Evolutionary conservation across 2,888 invertebrate genomes (phyloP), one percentile per base, ranked within the genome.

Genomic region (Bibio marci): DNA sequence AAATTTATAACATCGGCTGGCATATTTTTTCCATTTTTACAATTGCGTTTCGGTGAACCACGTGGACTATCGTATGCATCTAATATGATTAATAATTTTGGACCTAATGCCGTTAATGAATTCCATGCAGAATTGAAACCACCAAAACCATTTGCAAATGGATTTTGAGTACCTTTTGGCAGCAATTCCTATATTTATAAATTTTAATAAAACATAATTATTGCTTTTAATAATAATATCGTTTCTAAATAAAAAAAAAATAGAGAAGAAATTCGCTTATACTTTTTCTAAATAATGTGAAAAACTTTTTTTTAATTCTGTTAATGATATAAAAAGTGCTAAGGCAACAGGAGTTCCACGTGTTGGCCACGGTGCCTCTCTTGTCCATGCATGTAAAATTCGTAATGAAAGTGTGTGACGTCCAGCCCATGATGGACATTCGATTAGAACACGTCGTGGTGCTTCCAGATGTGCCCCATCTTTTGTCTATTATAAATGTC

Each of bases 311-410:
- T 65, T 61, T 13, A 69, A 58, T 49, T 69, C 69, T 4, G 65
- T 55, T 3, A 69, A 54, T 2, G 69, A 68, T 18, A 70, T 61
- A 47, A 69, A 64, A 30, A 69, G 57, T 6, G 65, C 64, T 41
- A 67, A 47, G 10, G 63, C 62, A n/a, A 66, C 61, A 14, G 62
- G 60, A 3, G 64, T 63, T 18, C 59, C 62, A 35, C 52, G 50
- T 7, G 49, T 47, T 15, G 55, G 52, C 54, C 57, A 55, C 18
- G 53, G 53, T 22, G 54, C 54, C 44, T 66, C 64, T 27, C 62
- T 63, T 3, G 68, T 66, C 70, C 70, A 70, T 6, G 67, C 66
- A 50, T 68, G 64, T 11, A 69, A 56, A n/a, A 69, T 54, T 25
- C 66, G 59, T 30, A 69, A 54, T 33, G 65, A 63, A 7, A 69